phyloP scores from a whole-genome alignment of 2,113 vertebrate species.

The Podiceps cristatus region DNA sequence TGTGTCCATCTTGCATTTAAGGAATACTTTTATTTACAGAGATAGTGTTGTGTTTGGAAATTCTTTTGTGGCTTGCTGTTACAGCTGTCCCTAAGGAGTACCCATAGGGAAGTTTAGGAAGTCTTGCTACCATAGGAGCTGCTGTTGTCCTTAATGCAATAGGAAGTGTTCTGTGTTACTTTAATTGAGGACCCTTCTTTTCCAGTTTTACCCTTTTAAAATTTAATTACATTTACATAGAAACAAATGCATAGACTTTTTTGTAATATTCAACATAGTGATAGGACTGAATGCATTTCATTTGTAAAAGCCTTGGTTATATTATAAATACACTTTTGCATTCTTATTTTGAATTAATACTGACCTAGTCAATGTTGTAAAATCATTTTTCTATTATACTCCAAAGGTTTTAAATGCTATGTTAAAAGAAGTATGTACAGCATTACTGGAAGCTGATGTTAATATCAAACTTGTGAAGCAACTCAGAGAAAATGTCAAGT shows the following conservation, averaged over 20 bases:
- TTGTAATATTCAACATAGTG: neutral
- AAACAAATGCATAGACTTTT: neutral
- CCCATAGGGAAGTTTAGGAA: neutral
- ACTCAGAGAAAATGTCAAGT: constrained; percentile 97
- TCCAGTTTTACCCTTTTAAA: neutral
- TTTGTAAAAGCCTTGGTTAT: neutral
- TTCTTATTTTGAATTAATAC: neutral
- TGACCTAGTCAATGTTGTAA: neutral
- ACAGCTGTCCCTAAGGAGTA: neutral
- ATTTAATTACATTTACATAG: neutral
- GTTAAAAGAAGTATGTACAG: constrained; percentile 98
- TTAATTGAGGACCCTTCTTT: neutral
- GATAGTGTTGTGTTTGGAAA: neutral
- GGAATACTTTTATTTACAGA: neutral
- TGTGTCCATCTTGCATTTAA: neutral
- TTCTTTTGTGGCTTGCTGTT: neutral
- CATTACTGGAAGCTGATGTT: constrained; percentile 96
- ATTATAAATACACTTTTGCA: neutral
- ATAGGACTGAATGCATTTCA: neutral
- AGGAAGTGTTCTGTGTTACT: neutral
- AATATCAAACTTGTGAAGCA: constrained; percentile 99
- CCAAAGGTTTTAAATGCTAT: constrained; percentile 96
- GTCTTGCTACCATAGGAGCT: rapidly evolving
- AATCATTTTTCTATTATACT: constrained; percentile 15
- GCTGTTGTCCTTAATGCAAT: neutral